Evolutionary conservation across 2,113 vertebrate species (phyloP).

Genomic region (Nematolebias whitei): DNA sequence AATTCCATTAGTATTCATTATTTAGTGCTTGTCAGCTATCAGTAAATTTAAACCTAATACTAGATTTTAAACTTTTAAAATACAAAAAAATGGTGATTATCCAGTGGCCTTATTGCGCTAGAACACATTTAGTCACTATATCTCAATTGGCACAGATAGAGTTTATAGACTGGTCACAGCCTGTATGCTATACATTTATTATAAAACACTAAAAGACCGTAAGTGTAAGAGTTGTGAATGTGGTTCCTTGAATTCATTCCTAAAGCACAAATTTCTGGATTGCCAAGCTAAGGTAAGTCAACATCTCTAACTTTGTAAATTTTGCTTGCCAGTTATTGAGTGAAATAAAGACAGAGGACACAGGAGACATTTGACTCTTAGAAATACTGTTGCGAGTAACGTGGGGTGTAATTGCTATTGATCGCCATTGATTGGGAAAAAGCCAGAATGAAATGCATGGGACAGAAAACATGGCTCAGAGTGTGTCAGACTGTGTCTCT

Average conservation of each 20-base stretch:
- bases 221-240: background rate
- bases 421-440: constrained; percentile 32
- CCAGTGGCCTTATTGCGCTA: constrained; percentile 7
- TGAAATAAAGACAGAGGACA: constrained; percentile 35
- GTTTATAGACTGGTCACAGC: constrained; percentile 12
- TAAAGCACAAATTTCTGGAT: constrained; percentile 5
- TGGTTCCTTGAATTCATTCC: background rate
- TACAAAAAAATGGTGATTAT: background rate
- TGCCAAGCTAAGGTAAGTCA: constrained; percentile 20
- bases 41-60: constrained; percentile 11
- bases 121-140: constrained; percentile 23
- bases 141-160: constrained; percentile 5
- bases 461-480: constrained; percentile 6
- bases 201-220: background rate
- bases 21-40: constrained; percentile 8
- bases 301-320: constrained; percentile 19
- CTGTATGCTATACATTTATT: constrained; percentile 11
- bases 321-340: constrained; percentile 44
- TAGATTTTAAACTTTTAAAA: background rate
- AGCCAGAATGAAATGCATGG: constrained; percentile 4
- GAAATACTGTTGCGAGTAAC: constrained; percentile 41
- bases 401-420: constrained; percentile 34
- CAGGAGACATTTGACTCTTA: constrained; percentile 31
- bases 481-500: background rate
- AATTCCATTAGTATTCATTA: constrained; percentile 14